A percentile compares a stretch with the other conserved stretches of the same genome.
Evolutionary conservation across 2,113 vertebrate genomes (phyloP).

Genomic region (Pseudorasbora parva): DNA sequence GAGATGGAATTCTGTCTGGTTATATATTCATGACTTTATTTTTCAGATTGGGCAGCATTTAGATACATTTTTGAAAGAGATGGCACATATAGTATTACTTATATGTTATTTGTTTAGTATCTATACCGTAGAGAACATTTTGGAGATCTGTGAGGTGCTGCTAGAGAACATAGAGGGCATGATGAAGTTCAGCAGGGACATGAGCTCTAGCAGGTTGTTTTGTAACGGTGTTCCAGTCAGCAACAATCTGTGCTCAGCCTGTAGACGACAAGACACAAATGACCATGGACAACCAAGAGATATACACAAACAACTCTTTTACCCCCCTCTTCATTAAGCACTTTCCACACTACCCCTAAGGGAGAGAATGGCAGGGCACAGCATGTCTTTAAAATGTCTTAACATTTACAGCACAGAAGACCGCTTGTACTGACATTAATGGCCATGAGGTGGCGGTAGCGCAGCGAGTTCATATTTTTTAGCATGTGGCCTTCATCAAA

Average conservation of each 20-base stretch:
- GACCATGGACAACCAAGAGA: neutral
- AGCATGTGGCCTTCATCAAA: conserved; percentile 99
- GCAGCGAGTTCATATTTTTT: conserved; percentile 94
- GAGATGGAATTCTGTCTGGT: neutral
- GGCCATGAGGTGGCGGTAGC: conserved; percentile 95
- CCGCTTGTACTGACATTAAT: conserved; percentile 84
- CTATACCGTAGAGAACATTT: conserved; percentile 93
- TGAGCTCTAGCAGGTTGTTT: conserved; percentile 94
- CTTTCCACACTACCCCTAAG: neutral
- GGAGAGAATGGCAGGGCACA: neutral
- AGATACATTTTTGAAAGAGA: neutral
- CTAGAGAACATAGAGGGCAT: conserved; percentile 99
- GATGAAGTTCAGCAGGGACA: conserved; percentile 97
- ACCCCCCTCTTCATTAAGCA: neutral
- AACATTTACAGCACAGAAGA: neutral
- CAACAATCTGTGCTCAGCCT: conserved; percentile 91
- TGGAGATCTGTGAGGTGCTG: conserved; percentile 88
- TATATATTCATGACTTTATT: neutral
- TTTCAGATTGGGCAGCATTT: neutral
- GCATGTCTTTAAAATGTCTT: neutral
- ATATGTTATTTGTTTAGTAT: neutral
- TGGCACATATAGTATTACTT: neutral
- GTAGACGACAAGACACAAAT: conserved; percentile 22
- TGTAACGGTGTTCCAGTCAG: conserved; percentile 95
- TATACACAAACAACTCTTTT: neutral